Evolutionary conservation across 2,113 vertebrate species (phyloP).

Genomic region (Athene noctua): DNA sequence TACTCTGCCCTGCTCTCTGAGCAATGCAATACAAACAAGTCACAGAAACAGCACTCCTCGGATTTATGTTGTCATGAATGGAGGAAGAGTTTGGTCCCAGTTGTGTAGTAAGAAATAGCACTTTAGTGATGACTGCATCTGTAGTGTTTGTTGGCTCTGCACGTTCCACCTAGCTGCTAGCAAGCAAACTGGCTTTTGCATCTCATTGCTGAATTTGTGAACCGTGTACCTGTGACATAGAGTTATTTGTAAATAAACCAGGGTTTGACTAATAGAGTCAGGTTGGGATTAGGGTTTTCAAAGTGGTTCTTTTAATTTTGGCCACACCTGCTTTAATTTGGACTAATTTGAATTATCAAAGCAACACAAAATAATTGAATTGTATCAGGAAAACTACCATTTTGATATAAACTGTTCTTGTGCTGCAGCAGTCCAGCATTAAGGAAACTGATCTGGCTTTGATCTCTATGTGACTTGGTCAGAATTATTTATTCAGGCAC

Average conservation of each 20-base stretch:
- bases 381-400: background rate
- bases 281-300: background rate
- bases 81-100: background rate
- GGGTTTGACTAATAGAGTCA: background rate
- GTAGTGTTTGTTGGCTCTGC: background rate
- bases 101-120: background rate
- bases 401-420: background rate
- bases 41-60: background rate
- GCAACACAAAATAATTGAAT: background rate
- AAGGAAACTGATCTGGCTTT: background rate
- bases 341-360: background rate
- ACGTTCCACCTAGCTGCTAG: background rate
- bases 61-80: background rate
- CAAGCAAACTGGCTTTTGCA: background rate
- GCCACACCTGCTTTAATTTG: background rate
- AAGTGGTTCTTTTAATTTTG: background rate
- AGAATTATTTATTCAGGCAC: background rate
- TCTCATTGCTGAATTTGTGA: background rate
- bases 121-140: fast-evolving
- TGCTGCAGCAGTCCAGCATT: background rate
- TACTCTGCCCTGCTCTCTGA: background rate
- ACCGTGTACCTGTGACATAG: background rate
- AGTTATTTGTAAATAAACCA: background rate
- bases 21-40: background rate
- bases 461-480: fast-evolving